Conservation (phyloP, 2,797 vertebrate species). For the Cossypha dichroa region DNA sequence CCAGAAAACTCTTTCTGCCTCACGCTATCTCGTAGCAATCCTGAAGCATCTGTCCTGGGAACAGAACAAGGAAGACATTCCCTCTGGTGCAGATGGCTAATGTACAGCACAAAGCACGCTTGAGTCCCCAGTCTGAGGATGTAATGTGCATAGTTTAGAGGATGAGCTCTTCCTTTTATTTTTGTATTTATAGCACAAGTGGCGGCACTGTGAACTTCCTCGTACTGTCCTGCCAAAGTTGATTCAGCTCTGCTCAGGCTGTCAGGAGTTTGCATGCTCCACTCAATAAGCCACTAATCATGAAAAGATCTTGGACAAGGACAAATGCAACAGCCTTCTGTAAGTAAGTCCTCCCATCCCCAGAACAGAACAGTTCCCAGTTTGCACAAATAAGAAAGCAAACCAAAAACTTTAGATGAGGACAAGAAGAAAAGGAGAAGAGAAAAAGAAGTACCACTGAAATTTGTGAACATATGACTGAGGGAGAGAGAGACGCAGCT, state of each 20-base stretch:
- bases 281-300: neutral
- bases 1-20: constrained; percentile 21
- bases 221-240: neutral
- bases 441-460: neutral
- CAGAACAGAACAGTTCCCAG: neutral
- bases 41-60: constrained; percentile 28
- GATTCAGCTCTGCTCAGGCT: neutral
- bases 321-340: neutral
- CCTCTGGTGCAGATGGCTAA: neutral
- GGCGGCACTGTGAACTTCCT: neutral
- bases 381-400: neutral
- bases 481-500: neutral
- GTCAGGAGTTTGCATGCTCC: neutral
- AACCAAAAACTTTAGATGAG: neutral
- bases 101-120: neutral
- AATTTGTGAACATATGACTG: neutral
- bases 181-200: neutral
- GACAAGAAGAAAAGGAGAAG: neutral
- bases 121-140: neutral
- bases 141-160: neutral
- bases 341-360: neutral
- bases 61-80: neutral
- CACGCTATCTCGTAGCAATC: neutral
- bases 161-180: constrained; percentile 1
- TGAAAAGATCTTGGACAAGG: neutral